phyloP scores from a whole-genome alignment of 2,888 invertebrate species.

The Netelia virgata region DNA sequence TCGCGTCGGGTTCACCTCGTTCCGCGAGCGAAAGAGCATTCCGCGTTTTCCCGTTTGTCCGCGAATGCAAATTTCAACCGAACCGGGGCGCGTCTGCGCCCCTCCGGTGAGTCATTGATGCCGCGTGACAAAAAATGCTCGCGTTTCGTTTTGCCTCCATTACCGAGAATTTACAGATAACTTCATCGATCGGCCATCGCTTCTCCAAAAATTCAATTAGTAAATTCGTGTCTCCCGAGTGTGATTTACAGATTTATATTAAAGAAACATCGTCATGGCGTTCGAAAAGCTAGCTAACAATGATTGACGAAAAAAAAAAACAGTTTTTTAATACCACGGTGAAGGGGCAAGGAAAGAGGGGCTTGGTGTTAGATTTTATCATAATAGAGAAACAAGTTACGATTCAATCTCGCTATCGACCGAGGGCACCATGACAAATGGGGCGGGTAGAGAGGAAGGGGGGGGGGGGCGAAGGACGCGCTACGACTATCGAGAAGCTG shows the following conservation, averaged over 20 bases:
- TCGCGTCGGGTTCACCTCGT: constrained; percentile 28
- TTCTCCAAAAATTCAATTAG: constrained; percentile 59
- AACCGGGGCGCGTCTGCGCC: constrained; percentile 6
- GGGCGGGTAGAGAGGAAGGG: constrained; percentile 16
- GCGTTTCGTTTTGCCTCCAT: background rate
- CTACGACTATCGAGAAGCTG: constrained; percentile 47
- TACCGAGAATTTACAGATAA: constrained; percentile 12
- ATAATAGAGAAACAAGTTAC: constrained; percentile 44
- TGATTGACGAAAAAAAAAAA: constrained; percentile 48
- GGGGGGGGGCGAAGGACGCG: constrained; percentile 41
- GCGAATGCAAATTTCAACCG: constrained; percentile 63
- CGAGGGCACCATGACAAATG: constrained; percentile 29
- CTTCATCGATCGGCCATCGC: background rate
- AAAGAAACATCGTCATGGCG: constrained; percentile 30
- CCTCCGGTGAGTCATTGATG: constrained; percentile 40
- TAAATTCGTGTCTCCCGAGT: constrained; percentile 9
- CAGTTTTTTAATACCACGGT: background rate
- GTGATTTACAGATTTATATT: constrained; percentile 40
- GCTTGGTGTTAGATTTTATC: constrained; percentile 10
- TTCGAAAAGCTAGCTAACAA: constrained; percentile 38
- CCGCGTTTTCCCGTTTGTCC: constrained; percentile 52
- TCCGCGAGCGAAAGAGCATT: background rate
- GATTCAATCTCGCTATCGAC: constrained; percentile 6
- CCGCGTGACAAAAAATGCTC: background rate
- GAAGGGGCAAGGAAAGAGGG: background rate